Evolutionary conservation across 2,113 vertebrate genomes (phyloP), one percentile per base, ranked within the genome.

Genomic region (Embiotoca jacksoni): DNA sequence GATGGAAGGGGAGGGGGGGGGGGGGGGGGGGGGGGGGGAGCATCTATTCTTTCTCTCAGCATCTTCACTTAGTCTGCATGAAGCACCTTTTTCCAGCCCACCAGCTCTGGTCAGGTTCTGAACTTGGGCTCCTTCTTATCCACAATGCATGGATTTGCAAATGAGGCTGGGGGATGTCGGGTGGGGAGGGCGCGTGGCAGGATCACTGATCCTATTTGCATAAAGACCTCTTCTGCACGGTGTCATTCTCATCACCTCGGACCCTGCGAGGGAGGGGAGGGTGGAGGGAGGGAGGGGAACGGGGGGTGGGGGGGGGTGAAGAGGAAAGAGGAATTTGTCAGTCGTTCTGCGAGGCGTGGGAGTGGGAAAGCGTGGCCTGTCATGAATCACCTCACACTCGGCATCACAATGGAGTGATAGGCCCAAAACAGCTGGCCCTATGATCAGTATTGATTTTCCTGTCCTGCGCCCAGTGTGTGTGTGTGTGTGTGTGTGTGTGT

Each of bases 401-500:
- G 35, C 82, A 80, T 88, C 82, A 86, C 78, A 66, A 78, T 84
- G 86, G 75, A 89, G 86, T 72, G 85, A 91, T 88, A 67, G 86
- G 72, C 73, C 80, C 78, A 83, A 91, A 93, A 92, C 91, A 91
- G 88, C 89, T 88, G 90, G 87, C 72, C 73, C 67, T 87, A 87
- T 89, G 89, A 93, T 92, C 89, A 87, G 78, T 88, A 92, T 93
- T 89, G 92, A 93, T 93, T 90, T 88, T 60, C 50, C 81, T 78
- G 81, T 89, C 74, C 53, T 73, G 50, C 57, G 65, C 63, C 55
- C n/a, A 60, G 46, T 39, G 57, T 56, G 33, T 36, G 58, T 9
- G 30, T 5, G 39, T 44, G 58, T 52, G 70, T 57, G 67, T 46
- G 35, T 65, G 47, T 60, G 31, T 76, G 72, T 74, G 56, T 36